Percentiles rank a stretch among this genome's conserved stretches.
These are phyloP conservation scores for Holothuria glaberrima DNA, from an alignment of 35 echinoderm and acorn worm species.

Conservation along the genomic window DNA sequence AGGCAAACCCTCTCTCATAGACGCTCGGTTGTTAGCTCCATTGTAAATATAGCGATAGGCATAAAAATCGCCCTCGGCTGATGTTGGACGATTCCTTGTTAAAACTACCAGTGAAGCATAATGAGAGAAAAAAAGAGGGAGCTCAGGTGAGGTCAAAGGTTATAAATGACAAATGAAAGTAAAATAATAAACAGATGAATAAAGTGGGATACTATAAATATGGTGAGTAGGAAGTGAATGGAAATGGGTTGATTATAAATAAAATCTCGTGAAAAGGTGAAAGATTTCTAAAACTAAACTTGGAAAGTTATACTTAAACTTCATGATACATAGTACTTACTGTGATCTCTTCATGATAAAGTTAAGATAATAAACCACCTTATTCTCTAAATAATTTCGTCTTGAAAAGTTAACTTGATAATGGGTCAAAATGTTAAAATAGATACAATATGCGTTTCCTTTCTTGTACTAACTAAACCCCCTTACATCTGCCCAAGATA, in stretches of 20 bases:
- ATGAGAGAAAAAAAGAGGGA: slow-evolving; percentile 2
- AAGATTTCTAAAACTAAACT: too few species aligned
- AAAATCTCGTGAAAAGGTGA: too few species aligned
- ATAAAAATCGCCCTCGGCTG: slow-evolving; percentile 22
- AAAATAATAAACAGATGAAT: not conserved
- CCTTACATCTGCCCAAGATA: too few species aligned
- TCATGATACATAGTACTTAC: too few species aligned
- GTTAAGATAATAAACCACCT: too few species aligned
- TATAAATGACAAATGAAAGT: not conserved
- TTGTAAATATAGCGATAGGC: slow-evolving; percentile 36
- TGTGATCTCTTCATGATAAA: too few species aligned
- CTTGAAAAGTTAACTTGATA: too few species aligned
- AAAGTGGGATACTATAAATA: not conserved
- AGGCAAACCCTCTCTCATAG: not conserved
- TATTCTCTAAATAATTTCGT: too few species aligned
- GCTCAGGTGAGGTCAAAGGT: not conserved
- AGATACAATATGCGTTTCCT: too few species aligned
- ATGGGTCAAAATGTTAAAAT: too few species aligned
- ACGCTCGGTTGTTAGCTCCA: slow-evolving; percentile 19
- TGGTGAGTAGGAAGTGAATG: not conserved
- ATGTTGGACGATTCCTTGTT: slow-evolving; percentile 22
- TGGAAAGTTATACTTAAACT: too few species aligned
- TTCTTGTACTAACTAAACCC: too few species aligned
- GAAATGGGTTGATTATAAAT: not conserved
- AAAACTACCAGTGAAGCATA: slow-evolving; percentile 17